These are phyloP conservation scores for Drosophila setifemur DNA, from an alignment of 1,140 invertebrate genomes.

Conservation along the genomic window DNA sequence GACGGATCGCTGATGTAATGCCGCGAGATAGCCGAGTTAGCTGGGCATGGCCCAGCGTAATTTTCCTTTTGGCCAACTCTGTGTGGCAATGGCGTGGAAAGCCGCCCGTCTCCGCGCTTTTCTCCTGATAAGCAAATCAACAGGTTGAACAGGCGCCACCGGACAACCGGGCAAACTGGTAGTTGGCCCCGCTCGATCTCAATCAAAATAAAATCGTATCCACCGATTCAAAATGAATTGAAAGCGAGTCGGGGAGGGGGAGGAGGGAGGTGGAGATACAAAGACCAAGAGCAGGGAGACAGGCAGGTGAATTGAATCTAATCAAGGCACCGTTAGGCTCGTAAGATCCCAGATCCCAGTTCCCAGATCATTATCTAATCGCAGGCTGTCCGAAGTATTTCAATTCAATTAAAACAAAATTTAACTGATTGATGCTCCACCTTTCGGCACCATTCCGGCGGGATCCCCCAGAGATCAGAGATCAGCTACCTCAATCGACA, in stretches of 20 bases:
- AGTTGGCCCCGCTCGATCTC: conserved; percentile 28
- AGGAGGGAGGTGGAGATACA: too few species aligned
- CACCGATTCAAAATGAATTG: conserved; percentile 50
- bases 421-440: conserved; percentile 53
- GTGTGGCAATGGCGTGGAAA: conserved; percentile 66
- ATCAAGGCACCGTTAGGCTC: conserved; percentile 62
- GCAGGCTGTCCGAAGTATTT: conserved; percentile 55
- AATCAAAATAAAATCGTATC: conserved; percentile 68
- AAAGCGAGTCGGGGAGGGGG: too few species aligned
- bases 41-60: conserved; percentile 31
- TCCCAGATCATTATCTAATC: conserved; percentile 36
- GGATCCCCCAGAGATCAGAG: conserved; percentile 6
- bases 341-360: conserved; percentile 49
- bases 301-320: conserved; percentile 52
- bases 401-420: conserved; percentile 65
- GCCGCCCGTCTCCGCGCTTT: conserved; percentile 10
- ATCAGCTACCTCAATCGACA: conserved; percentile 36
- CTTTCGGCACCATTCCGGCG: conserved; percentile 39
- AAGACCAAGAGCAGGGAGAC: background rate
- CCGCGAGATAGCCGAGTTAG: conserved; percentile 54
- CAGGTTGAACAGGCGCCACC: conserved; percentile 66
- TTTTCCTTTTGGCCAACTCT: conserved; percentile 64
- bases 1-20: conserved; percentile 57
- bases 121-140: conserved; percentile 66
- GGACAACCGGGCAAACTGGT: conserved; percentile 66